Conservation (phyloP, 2,888 invertebrate genomes). For the Eucera pruinosa region DNA sequence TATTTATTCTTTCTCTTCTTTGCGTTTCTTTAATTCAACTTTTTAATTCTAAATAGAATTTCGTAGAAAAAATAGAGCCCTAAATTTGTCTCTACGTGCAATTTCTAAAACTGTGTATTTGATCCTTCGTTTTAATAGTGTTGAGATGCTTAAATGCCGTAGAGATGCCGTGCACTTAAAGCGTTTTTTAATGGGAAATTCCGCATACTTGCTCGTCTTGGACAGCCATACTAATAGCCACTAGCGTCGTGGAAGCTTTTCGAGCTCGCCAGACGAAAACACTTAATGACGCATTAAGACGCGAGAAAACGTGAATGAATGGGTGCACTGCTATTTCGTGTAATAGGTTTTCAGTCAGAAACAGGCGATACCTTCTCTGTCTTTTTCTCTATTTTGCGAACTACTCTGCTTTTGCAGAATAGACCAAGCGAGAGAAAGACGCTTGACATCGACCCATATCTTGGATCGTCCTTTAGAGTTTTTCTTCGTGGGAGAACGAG, state of each 20-base stretch:
- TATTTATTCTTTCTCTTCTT: no score
- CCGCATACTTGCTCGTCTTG: conserved; percentile 7
- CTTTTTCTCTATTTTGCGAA: neutral
- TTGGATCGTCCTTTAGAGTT: neutral
- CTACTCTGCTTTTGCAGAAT: neutral
- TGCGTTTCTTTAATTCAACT: no score
- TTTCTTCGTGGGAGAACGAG: neutral
- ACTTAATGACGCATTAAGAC: conserved; percentile 25
- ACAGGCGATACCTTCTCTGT: neutral
- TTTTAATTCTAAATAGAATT: no score
- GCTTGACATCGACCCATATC: neutral
- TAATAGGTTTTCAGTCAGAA: conserved; percentile 14
- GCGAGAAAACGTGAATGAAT: neutral
- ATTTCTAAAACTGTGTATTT: no score
- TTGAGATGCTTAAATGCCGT: no score
- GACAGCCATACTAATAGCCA: conserved; percentile 23
- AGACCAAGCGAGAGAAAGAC: neutral
- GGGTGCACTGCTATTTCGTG: neutral
- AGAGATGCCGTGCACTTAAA: conserved; percentile 31
- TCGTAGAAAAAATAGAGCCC: no score
- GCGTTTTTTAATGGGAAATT: conserved; percentile 38
- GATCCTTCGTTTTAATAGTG: no score
- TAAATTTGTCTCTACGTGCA: no score
- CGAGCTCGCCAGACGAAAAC: neutral
- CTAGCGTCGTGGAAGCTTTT: conserved; percentile 19